Evolutionary conservation across 2,113 vertebrate species (phyloP).

Genomic region (Zapus hudsonius): DNA sequence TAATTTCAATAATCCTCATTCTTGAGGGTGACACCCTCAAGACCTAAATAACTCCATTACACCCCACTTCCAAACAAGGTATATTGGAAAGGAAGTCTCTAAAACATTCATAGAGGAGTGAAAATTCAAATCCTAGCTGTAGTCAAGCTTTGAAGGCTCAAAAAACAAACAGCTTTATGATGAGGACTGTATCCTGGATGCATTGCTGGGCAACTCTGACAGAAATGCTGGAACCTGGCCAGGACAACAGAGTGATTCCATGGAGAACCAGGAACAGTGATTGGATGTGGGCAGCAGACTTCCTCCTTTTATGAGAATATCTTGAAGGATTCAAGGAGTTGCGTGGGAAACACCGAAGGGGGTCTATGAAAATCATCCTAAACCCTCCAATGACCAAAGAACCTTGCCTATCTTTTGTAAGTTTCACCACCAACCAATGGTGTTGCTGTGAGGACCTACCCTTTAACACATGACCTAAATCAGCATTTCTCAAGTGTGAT

Average conservation of each 20-base stretch:
- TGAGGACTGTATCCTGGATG: background rate
- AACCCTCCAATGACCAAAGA: background rate
- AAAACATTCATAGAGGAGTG: background rate
- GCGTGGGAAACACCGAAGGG: background rate
- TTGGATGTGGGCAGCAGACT: background rate
- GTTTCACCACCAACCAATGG: background rate
- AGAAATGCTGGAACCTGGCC: background rate
- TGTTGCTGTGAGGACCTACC: too few species aligned
- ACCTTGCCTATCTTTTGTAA: background rate
- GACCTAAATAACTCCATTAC: background rate
- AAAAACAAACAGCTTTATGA: background rate
- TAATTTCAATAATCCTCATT: background rate
- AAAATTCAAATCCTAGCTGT: background rate
- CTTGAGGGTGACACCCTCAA: too few species aligned
- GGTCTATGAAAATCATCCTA: background rate
- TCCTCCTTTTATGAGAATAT: background rate
- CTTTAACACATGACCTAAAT: background rate
- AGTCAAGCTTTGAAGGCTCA: background rate
- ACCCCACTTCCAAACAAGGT: too few species aligned
- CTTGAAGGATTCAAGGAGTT: too few species aligned
- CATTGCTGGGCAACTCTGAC: too few species aligned
- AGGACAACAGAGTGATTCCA: background rate
- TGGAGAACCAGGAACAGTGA: background rate
- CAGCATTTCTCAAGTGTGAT: background rate
- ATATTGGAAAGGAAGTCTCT: background rate